Evolutionary conservation across 2,113 vertebrate genomes (phyloP).

Genomic region (Prinia subflava): DNA sequence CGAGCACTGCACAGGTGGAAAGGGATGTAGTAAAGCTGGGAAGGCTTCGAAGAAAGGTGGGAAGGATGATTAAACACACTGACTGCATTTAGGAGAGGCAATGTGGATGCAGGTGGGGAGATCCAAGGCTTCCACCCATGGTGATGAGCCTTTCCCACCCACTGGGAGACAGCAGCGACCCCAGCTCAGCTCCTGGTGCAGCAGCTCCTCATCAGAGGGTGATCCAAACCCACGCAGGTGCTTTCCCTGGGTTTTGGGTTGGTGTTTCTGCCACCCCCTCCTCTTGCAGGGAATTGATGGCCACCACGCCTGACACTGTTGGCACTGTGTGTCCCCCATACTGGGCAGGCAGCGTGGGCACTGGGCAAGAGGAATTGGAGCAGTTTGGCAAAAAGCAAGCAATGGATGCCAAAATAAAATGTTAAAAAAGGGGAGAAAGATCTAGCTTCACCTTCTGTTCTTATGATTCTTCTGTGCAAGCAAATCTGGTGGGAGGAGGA

Average conservation of each 20-base stretch:
- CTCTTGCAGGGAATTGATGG: not conserved
- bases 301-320: accelerated
- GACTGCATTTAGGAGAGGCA: not conserved
- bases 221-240: not conserved
- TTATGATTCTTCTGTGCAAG: constrained; percentile 16
- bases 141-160: not conserved
- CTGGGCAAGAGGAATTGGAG: not conserved
- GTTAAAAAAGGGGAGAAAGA: not conserved
- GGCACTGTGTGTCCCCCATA: accelerated
- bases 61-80: not conserved
- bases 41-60: not conserved
- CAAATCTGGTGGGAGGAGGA: constrained; percentile 49
- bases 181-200: not conserved
- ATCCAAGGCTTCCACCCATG: not conserved
- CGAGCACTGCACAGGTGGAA: not conserved
- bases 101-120: not conserved
- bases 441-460: constrained; percentile 62
- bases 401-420: constrained; percentile 21
- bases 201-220: not conserved
- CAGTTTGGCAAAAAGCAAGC: constrained; percentile 18
- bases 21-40: not conserved
- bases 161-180: not conserved
- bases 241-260: not conserved
- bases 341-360: not conserved
- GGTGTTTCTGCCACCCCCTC: not conserved